phyloP scores from a whole-genome alignment of 1,140 invertebrate species.

The Zaprionus africanus region DNA sequence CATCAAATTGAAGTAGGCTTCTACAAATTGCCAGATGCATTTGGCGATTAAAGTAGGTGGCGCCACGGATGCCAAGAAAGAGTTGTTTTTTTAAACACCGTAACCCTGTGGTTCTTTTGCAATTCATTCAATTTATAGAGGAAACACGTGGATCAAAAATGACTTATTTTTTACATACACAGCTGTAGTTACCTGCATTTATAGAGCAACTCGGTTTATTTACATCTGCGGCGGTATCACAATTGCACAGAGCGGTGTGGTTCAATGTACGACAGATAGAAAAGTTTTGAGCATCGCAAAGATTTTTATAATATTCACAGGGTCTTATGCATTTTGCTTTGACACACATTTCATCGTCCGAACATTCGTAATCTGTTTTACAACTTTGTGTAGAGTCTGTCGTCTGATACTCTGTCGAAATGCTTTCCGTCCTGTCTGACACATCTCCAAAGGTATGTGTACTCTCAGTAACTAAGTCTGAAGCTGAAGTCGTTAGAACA shows the following conservation, averaged over 20 bases:
- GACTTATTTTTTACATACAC: slow-evolving; percentile 67
- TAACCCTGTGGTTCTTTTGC: slow-evolving; percentile 74
- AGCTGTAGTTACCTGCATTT: slow-evolving; percentile 86
- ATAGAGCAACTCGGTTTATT: slow-evolving; percentile 85
- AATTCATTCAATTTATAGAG: slow-evolving; percentile 66
- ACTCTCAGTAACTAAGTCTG: slow-evolving; percentile 4
- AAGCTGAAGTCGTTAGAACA: slow-evolving; percentile 4
- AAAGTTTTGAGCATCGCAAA: slow-evolving; percentile 57
- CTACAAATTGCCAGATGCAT: slow-evolving; percentile 72
- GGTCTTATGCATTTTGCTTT: slow-evolving; percentile 86
- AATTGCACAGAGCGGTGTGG: slow-evolving; percentile 86
- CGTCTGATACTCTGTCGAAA: slow-evolving; percentile 10
- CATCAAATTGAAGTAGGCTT: slow-evolving; percentile 70
- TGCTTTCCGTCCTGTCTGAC: slow-evolving; percentile 22
- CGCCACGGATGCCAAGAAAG: slow-evolving; percentile 59
- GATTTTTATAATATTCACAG: slow-evolving; percentile 85
- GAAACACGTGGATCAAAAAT: slow-evolving; percentile 55
- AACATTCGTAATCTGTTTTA: slow-evolving; percentile 84
- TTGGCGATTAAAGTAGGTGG: slow-evolving; percentile 73
- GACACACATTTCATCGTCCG: slow-evolving; percentile 85
- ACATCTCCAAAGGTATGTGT: slow-evolving; percentile 22
- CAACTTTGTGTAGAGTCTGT: slow-evolving; percentile 47
- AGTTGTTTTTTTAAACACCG: slow-evolving; percentile 39
- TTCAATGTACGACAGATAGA: slow-evolving; percentile 84
- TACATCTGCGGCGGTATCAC: slow-evolving; percentile 79